Percentiles rank a stretch among this genome's conserved stretches.
These are phyloP conservation scores for Arctocebus calabarensis DNA, from an alignment of 2,797 vertebrate species.

Conservation along the genomic window DNA sequence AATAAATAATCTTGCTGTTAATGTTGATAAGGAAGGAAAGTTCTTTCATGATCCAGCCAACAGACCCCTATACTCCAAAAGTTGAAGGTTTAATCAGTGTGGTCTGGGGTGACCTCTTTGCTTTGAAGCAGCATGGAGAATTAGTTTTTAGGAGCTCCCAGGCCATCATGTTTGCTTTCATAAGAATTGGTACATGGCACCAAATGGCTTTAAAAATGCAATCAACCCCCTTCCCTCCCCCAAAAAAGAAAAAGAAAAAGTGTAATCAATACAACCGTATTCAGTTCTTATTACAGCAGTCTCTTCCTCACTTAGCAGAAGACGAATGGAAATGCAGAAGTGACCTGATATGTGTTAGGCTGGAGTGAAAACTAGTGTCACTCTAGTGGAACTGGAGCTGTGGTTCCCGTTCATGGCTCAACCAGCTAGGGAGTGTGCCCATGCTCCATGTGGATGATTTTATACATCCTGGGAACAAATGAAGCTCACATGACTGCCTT, in stretches of 20 bases:
- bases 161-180: background rate
- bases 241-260: background rate
- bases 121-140: slow-evolving; percentile 5
- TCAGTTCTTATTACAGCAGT: background rate
- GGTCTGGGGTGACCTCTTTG: background rate
- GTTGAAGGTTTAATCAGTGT: slow-evolving; percentile 68
- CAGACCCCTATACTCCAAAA: background rate
- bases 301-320: background rate
- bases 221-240: background rate
- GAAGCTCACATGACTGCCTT: background rate
- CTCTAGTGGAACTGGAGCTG: background rate
- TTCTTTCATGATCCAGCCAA: slow-evolving; percentile 35
- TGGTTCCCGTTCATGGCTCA: background rate
- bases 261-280: background rate
- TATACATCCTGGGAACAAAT: background rate
- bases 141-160: slow-evolving; percentile 15
- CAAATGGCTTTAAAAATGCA: background rate
- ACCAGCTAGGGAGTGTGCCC: background rate
- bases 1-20: background rate
- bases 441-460: background rate
- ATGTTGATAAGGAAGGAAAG: slow-evolving; percentile 55
- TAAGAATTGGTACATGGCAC: background rate
- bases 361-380: background rate
- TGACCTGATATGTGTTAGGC: background rate
- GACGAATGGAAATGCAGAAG: background rate